Evolutionary conservation across 2,888 invertebrate genomes (phyloP), one percentile per base, ranked within the genome.

Genomic region (Melitaea athalia): DNA sequence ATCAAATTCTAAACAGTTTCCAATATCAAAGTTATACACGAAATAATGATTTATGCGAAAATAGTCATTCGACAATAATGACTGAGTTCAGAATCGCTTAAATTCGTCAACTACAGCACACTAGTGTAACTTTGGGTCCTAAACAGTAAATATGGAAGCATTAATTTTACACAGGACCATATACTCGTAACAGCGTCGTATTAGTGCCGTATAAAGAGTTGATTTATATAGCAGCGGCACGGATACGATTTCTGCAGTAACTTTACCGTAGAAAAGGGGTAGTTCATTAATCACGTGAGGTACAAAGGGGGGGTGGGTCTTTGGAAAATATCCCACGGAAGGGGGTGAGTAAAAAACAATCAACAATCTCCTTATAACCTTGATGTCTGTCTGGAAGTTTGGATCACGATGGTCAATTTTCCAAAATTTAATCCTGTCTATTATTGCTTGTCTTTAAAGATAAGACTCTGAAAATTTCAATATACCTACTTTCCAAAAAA

Each of bases 131-230:
- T 59, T 49, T 59, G 17, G 47, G 64, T 59, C 61, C 65, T 68
- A 63, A 59, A 65, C 63, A 57, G 62, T 59, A 66, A 60, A 70
- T 71, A 63, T 59, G 67, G 61, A 57, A 55, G 63, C 68, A 71
- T 67, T 72, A 72, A 70, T 73, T 72, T 65, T 66, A 69, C 66
- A 70, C 59, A 53, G 52, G 66, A 38, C 50, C 57, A 15, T 62
- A 33, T 68, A n/a, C n/a, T n/a, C n/a, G n/a, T n/a, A 64, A 55
- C 49, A 52, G 50, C 43, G 62, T 64, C 57, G 64, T 60, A 33
- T 68, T 64, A 49, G 63, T 45, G 11, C 15, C 45, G 24, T 53
- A 17, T 42, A 24, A 62, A 31, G 53, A 5, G 50, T 10, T 42
- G 6, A 10, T 24, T 59, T 43, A 43, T n/a, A 49, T 11, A n/a